phyloP scores from a whole-genome alignment of 1,140 invertebrate species.

The Gonatopus flavifemur region DNA sequence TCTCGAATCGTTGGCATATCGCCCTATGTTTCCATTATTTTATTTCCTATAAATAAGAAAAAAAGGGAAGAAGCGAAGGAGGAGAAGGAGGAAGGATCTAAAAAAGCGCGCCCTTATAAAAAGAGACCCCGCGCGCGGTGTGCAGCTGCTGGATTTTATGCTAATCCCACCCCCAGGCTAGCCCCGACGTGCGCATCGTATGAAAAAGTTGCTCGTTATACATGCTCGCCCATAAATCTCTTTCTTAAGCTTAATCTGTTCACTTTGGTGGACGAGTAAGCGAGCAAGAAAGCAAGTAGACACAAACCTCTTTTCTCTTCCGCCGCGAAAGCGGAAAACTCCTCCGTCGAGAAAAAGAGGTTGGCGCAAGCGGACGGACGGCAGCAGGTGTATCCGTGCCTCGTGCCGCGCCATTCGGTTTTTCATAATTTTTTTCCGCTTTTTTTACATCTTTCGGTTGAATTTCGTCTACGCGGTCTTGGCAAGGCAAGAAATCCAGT shows the following conservation, averaged over 20 bases:
- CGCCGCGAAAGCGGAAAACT: slow-evolving; percentile 30
- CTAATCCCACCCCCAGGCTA: slow-evolving; percentile 43
- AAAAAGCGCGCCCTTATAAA: too few species aligned
- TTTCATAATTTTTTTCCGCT: slow-evolving; percentile 42
- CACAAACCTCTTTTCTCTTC: not conserved
- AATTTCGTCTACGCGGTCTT: too few species aligned
- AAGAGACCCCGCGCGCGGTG: slow-evolving; percentile 15
- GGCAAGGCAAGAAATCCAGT: too few species aligned
- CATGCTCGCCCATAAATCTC: slow-evolving; percentile 46
- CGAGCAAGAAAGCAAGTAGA: too few species aligned
- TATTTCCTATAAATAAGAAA: not conserved
- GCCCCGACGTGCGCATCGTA: slow-evolving; percentile 33
- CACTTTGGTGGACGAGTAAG: too few species aligned
- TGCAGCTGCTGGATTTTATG: slow-evolving; percentile 48
- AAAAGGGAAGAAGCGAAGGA: slow-evolving; percentile 8
- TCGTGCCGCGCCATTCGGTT: slow-evolving; percentile 19
- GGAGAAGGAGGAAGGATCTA: not conserved
- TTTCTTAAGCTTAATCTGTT: slow-evolving; percentile 47
- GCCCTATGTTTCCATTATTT: too few species aligned
- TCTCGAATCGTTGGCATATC: too few species aligned
- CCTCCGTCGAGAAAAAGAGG: too few species aligned
- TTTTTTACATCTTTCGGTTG: slow-evolving; percentile 35
- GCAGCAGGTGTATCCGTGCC: slow-evolving; percentile 26
- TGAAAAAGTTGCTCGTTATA: slow-evolving; percentile 51
- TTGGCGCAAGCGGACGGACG: too few species aligned